Evolutionary conservation across 2,888 invertebrate genomes (phyloP).

Genomic region (Antheraea yamamai): DNA sequence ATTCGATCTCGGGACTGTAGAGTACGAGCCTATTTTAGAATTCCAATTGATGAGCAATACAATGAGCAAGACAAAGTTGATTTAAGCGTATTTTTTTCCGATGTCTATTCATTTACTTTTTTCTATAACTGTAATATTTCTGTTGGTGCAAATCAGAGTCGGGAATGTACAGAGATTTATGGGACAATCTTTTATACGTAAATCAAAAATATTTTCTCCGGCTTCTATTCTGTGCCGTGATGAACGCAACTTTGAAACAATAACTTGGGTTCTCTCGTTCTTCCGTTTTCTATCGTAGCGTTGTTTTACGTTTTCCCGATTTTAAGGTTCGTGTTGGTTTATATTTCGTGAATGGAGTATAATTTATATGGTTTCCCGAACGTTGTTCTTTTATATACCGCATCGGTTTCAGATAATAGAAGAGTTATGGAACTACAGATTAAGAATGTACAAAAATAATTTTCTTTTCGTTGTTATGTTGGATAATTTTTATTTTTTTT

Average conservation of each 20-base stretch:
- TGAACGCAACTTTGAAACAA: slow-evolving; percentile 55
- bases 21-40: background rate
- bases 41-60: background rate
- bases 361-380: slow-evolving; percentile 9
- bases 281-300: slow-evolving; percentile 15
- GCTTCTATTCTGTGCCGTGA: slow-evolving; percentile 39
- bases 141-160: slow-evolving; percentile 43
- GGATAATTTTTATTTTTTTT: background rate
- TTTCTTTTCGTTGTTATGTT: background rate
- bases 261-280: slow-evolving; percentile 27
- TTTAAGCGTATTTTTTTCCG: slow-evolving; percentile 45
- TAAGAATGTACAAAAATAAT: background rate
- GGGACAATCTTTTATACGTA: slow-evolving; percentile 72
- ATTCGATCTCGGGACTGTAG: background rate
- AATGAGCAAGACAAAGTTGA: background rate
- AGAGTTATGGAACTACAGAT: background rate
- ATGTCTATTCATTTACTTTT: slow-evolving; percentile 43
- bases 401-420: slow-evolving; percentile 2
- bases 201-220: slow-evolving; percentile 64
- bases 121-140: slow-evolving; percentile 55
- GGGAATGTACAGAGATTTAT: slow-evolving; percentile 63
- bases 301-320: slow-evolving; percentile 16
- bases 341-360: background rate
- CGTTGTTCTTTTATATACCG: background rate
- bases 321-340: slow-evolving; percentile 5